phyloP scores from a whole-genome alignment of 2,797 vertebrate species.

The Melanotaenia trifasciata region DNA sequence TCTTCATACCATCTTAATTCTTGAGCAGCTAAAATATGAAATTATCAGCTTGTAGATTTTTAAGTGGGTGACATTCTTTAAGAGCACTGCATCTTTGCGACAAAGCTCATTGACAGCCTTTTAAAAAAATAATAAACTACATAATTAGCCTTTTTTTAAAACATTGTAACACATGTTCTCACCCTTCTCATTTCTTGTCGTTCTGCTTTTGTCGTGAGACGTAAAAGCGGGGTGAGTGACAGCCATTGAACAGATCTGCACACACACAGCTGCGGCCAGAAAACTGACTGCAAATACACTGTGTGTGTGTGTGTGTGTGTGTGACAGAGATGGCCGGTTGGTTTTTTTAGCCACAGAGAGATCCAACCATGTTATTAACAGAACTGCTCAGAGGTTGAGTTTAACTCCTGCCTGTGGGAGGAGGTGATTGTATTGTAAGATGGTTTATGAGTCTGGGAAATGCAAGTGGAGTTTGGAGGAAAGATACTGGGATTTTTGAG shows the following conservation, averaged over 20 bases:
- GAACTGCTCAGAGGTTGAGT: constrained; percentile 21
- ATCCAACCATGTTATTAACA: constrained; percentile 31
- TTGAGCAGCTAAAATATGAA: background rate
- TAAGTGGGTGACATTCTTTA: constrained; percentile 34
- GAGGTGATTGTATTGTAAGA: constrained; percentile 22
- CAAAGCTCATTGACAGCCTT: constrained; percentile 40
- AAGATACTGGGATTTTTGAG: background rate
- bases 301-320: background rate
- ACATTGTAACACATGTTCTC: constrained; percentile 23
- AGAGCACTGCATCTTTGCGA: constrained; percentile 5
- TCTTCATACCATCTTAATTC: background rate
- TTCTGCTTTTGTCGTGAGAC: constrained; percentile 1
- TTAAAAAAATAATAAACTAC: constrained; percentile 12
- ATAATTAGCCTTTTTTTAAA: constrained; percentile 33
- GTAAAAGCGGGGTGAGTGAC: constrained; percentile 54
- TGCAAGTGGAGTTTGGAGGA: constrained; percentile 21
- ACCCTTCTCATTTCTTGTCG: constrained; percentile 18
- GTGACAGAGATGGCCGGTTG: background rate
- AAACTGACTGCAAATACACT: constrained; percentile 37
- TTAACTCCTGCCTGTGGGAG: constrained; percentile 32
- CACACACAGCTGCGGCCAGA: constrained; percentile 33
- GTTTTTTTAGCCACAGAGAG: constrained; percentile 29
- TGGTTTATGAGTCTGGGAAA: constrained; percentile 37
- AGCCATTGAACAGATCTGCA: constrained; percentile 36
- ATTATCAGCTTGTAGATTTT: constrained; percentile 12